phyloP scores from a whole-genome alignment of 2,888 invertebrate species.

The Apamea anceps region DNA sequence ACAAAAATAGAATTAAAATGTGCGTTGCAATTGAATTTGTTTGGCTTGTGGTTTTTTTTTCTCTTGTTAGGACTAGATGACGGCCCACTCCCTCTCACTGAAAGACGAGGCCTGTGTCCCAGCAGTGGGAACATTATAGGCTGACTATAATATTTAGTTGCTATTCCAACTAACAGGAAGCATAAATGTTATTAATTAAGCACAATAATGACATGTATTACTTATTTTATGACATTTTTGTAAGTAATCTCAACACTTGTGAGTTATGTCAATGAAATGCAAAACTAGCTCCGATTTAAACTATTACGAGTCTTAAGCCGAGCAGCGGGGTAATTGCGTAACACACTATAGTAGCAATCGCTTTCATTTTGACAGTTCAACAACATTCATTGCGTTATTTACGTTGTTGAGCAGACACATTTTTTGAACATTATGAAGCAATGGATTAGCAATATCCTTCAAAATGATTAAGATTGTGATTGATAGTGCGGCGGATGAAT shows the following conservation, averaged over 20 bases:
- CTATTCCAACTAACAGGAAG: neutral
- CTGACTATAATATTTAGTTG: neutral
- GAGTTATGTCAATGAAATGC: neutral
- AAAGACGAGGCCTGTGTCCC: neutral
- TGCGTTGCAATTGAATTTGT: neutral
- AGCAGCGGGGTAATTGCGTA: neutral
- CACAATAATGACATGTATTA: conserved; percentile 1
- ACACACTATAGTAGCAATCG: too few relatives aligned
- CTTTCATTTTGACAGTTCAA: too few relatives aligned
- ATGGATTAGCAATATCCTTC: too few relatives aligned
- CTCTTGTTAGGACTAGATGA: too few relatives aligned
- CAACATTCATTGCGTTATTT: too few relatives aligned
- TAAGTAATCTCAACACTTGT: neutral
- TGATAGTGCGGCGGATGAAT: neutral
- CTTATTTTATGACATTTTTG: neutral
- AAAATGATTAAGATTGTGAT: too few relatives aligned
- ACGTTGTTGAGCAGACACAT: too few relatives aligned
- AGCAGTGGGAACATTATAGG: neutral
- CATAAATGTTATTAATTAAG: neutral
- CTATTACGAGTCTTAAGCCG: neutral
- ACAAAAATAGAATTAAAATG: neutral
- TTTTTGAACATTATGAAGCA: too few relatives aligned
- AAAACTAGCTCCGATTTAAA: conserved; percentile 6
- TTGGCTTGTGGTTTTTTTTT: too few relatives aligned
- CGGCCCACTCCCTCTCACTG: neutral